Evolutionary conservation across 1,140 invertebrate genomes (phyloP), one percentile per base, ranked within the genome.

Genomic region (Grapholita molesta): DNA sequence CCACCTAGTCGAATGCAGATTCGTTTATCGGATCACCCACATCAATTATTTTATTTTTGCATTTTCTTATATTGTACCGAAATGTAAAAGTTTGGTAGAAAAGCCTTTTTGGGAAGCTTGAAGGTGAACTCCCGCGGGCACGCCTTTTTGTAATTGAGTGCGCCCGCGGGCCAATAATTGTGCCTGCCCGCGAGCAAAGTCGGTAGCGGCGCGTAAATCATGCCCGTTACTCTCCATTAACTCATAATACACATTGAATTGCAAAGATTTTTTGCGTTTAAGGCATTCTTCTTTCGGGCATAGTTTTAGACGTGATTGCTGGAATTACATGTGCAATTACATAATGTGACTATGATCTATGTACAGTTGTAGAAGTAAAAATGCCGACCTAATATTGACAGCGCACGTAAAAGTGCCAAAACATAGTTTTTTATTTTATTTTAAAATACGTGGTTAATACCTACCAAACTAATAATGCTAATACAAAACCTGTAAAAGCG

Each of bases 171-270:
- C 85, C 88, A 85, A 89, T 90, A 89, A 90, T 91, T 90, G 88
- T 85, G 83, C 79, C 77, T 76, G 77, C 76, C 73, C 84, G 80
- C 82, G 78, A 76, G 75, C 75, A 72, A 73, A 71, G 74, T 71
- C 71, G 75, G 74, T 76, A 71, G 78, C 73, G 68, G 77, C 79
- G 76, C 83, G 82, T 91, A 91, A 91, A 91, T 91, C 89, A 91
- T 88, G 82, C 80, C 79, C 86, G 86, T 91, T 90, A 88, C 86
- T 91, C 88, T 89, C 89, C 86, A 91, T 91, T 91, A 91, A 80
- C 82, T 84, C 85, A 82, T 91, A 87, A 91, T 89, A 85, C 86
- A 83, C 89, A 91, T 89, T 89, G 88, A 89, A 88, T 90, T 70
- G 78, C 74, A 77, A 87, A 83, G 85, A 87, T 89, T 88, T 78